Percentiles rank a stretch among this genome's conserved stretches.
Evolutionary conservation across 2,797 vertebrate species (phyloP).

Genomic region (Limnodromus scolopaceus): DNA sequence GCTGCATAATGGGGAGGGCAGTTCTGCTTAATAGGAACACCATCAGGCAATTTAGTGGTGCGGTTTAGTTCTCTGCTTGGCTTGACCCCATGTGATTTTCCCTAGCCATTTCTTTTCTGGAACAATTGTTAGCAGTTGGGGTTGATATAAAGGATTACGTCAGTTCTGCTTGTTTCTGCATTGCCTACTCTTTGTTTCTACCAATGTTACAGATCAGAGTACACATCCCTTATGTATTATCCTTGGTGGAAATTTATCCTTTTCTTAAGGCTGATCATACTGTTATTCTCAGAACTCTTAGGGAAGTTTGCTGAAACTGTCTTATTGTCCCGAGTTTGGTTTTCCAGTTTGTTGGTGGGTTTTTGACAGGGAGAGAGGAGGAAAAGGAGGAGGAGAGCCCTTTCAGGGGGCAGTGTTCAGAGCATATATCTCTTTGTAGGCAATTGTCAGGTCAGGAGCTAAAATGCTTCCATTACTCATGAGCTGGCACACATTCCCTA

Average conservation of each 20-base stretch:
- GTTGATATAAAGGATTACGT: background rate
- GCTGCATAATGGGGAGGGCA: conserved; percentile 55
- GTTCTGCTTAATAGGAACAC: conserved; percentile 49
- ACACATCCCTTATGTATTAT: background rate
- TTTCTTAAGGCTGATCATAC: background rate
- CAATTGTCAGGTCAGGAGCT: conserved; percentile 62
- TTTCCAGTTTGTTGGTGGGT: background rate
- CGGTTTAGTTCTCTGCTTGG: conserved; percentile 21
- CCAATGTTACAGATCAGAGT: background rate
- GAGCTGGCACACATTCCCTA: conserved; percentile 45
- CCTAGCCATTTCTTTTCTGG: background rate
- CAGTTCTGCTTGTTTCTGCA: background rate
- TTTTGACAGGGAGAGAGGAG: background rate
- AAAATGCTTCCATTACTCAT: conserved; percentile 57
- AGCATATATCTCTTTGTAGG: conserved; percentile 29
- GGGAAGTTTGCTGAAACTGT: background rate
- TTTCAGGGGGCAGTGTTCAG: conserved; percentile 23
- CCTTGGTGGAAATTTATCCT: background rate
- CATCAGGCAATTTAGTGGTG: conserved; percentile 40
- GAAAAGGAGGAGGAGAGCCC: background rate
- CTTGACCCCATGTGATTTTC: conserved; percentile 31
- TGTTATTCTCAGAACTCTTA: background rate
- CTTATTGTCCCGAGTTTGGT: background rate
- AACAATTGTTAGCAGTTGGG: background rate
- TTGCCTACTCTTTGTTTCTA: background rate